Base-by-base conservation (phyloP, 2,888 invertebrate species). In the Microplitis deprimator region DNA sequence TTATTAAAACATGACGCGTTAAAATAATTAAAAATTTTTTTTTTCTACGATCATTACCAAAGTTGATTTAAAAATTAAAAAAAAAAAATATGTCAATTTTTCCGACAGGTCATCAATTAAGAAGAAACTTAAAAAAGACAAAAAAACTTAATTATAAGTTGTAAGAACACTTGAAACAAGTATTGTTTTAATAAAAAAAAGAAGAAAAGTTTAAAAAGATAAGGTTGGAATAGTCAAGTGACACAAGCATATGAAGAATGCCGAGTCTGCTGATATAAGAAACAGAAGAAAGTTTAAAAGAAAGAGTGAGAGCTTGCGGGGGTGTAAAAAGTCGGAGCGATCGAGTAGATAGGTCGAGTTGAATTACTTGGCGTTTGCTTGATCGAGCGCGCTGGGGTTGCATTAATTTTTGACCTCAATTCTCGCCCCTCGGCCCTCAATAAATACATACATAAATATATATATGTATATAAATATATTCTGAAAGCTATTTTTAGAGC, bases 381-480 rank as follows among this genome's bases (percentile, higher is more conserved):
- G 64, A 74, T 74, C 73, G 73, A 70, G 77, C 60, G 64, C 59
- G 70, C 73, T 77, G 60, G 77, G 77, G 77, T 74, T 77, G 77
- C 77, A 77, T 77, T 77, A 77, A 77, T 77, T 77, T 77, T 77
- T 77, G 77, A 77, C 77, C 73, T 77, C 77, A 50, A 77, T 73
- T 70, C 50, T 74, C 65, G 41, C 59, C 41, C 41, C 41, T 40
- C 64, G 13, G n/a, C 62, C 60, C 68, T 69, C 50, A 7, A 29
- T 29, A 40, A 59, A 38, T 38, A 74, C 50, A 50, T 50, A 50
- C 50, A 50, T 50, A 10, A 8, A 50, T 50, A 10, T 10, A 50
- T 13, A 50, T 50, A 50, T 13, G 8, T 10, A 50, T 50, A 13
- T 50, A 29, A 50, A 13, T 50, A 13, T 13, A 13, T 13, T 29